Base-by-base conservation (phyloP, 2,888 invertebrate genomes). In the Mythimna impura region DNA sequence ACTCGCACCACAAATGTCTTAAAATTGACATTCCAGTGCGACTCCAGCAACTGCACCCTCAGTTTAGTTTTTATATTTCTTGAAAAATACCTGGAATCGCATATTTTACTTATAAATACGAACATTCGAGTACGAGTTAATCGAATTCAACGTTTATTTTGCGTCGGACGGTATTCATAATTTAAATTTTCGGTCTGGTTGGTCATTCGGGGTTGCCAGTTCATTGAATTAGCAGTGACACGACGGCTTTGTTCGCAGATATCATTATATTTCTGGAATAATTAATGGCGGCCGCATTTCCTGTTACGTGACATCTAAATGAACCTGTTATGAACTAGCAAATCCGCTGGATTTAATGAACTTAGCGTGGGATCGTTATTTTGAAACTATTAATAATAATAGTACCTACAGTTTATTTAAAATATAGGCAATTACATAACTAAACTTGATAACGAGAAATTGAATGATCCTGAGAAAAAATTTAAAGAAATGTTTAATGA, bases 181-280 rank as follows among this genome's bases (percentile, higher is more conserved):
- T 70, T 66, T 34, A 50, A 70, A 76, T 70, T 62, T 70, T 71
- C 66, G 52, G 61, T 61, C 60, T 25, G 36, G 47, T 54, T 62
- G 67, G 66, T 50, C 70, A 68, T 50, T 58, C 55, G 10, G 75
- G 67, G 69, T 83, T 83, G 76, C 76, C 83, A 78, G 79, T 69
- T 81, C 85, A 85, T 85, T 87, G 76, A 81, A 87, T 86, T 87
- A 83, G 78, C 73, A 54, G 65, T 72, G 71, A 69, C 52, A 40
- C 43, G 25, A 63, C 57, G 22, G 66, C 63, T 62, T 75, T 81
- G 55, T 82, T 50, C 47, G 50, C 63, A 73, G 72, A 76, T 79
- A 77, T 55, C 34, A 72, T 70, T 79, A 58, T 63, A 57, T 63
- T 70, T 36, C 8, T 22, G 8, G 34, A 60, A 74, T 72, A 71